Evolutionary conservation across 1,140 invertebrate species (phyloP).

Genomic region (Achatina immaculata): DNA sequence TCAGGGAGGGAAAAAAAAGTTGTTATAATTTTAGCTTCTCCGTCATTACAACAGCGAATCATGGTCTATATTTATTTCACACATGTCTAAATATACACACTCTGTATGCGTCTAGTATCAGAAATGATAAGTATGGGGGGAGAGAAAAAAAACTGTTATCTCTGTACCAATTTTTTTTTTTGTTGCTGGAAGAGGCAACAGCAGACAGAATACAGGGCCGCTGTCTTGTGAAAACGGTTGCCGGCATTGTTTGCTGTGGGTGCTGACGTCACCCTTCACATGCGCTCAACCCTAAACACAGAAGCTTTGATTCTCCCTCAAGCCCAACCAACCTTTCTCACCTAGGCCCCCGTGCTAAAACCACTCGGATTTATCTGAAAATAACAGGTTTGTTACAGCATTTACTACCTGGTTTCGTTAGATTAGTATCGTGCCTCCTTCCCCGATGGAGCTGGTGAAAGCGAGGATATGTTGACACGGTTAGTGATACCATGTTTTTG

Average conservation of each 20-base stretch:
- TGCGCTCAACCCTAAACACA: conserved; percentile 29
- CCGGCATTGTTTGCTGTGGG: conserved; percentile 25
- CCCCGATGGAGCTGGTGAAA: background rate
- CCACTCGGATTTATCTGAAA: background rate
- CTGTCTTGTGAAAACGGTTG: background rate
- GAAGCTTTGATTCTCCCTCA: conserved; percentile 7
- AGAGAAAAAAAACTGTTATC: too few relatives aligned
- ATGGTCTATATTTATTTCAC: too few relatives aligned
- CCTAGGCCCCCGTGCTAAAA: background rate
- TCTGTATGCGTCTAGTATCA: too few relatives aligned
- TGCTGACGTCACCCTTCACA: conserved; percentile 21
- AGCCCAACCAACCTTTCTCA: conserved; percentile 16
- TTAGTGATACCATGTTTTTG: conserved; percentile 4
- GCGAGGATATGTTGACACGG: conserved; percentile 2
- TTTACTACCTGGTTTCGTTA: background rate
- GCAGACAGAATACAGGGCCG: too few relatives aligned
- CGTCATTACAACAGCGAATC: too few relatives aligned
- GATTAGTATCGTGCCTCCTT: background rate
- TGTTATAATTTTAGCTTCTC: too few relatives aligned
- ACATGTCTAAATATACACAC: too few relatives aligned
- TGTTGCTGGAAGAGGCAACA: too few relatives aligned
- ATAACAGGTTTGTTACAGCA: background rate
- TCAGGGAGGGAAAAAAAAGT: too few relatives aligned
- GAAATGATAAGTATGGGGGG: too few relatives aligned
- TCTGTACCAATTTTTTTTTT: too few relatives aligned